Percentiles rank a stretch among this genome's conserved stretches.
Evolutionary conservation across 2,797 vertebrate species (phyloP).

Genomic region (Anguilla obscura): DNA sequence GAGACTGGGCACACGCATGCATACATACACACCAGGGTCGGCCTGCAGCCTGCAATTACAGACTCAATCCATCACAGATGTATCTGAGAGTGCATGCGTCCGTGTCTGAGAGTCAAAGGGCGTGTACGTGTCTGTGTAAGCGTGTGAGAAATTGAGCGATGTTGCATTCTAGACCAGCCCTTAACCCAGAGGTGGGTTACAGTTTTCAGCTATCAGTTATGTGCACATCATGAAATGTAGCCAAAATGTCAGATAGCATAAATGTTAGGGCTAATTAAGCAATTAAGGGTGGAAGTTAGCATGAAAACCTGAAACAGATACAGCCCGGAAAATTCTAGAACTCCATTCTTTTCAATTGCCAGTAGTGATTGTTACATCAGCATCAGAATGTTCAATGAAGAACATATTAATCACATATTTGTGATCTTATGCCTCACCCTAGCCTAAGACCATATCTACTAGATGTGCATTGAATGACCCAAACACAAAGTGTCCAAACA

Average conservation of each 20-base stretch:
- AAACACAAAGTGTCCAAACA: neutral
- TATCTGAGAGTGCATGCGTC: neutral
- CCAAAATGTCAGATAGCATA: no score
- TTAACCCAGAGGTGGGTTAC: neutral
- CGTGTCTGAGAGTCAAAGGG: neutral
- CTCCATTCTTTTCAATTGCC: no score
- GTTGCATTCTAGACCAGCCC: neutral
- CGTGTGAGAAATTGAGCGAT: neutral
- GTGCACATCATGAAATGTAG: no score
- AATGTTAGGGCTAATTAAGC: no score
- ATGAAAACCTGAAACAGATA: no score
- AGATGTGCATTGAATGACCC: neutral
- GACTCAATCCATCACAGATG: neutral
- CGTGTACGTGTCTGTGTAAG: neutral
- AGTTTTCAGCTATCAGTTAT: no score
- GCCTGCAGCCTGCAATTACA: neutral
- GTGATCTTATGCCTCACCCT: neutral
- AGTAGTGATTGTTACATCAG: no score
- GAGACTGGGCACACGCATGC: neutral
- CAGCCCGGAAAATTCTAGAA: no score
- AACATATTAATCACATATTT: no score
- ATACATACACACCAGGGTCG: neutral
- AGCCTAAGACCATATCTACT: neutral
- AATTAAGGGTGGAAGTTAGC: no score
- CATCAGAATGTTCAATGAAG: no score